phyloP scores from a whole-genome alignment of 1,140 invertebrate species.

The Eufriesea mexicana region DNA sequence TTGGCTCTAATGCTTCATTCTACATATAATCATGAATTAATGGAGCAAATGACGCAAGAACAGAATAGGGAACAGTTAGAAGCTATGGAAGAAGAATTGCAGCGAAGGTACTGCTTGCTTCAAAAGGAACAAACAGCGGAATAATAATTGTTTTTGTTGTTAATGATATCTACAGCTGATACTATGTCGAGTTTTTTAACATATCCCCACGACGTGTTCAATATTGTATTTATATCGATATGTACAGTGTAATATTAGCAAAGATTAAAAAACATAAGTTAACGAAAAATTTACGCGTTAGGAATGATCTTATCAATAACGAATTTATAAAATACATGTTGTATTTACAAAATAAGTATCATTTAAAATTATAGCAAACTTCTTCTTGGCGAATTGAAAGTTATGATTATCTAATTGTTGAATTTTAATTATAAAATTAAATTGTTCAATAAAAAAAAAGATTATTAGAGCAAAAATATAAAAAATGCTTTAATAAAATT shows the following conservation, averaged over 20 bases:
- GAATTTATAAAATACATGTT: no score
- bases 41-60: conserved; percentile 86
- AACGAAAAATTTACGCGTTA: no score
- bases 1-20: conserved; percentile 96
- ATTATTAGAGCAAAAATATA: background rate
- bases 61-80: conserved; percentile 79
- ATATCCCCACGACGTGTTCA: conserved; percentile 12
- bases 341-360: background rate
- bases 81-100: conserved; percentile 80
- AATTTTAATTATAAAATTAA: background rate
- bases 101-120: conserved; percentile 74
- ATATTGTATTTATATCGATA: background rate
- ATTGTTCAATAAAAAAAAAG: background rate
- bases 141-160: conserved; percentile 27
- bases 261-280: background rate
- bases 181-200: background rate
- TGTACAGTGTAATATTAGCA: conserved; percentile 5
- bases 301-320: background rate
- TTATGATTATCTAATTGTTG: background rate
- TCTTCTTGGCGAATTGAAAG: background rate
- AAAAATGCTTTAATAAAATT: background rate
- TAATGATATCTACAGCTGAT: background rate
- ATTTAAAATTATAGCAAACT: background rate
- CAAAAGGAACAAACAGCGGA: conserved; percentile 64
- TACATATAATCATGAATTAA: conserved; percentile 95